phyloP scores from a whole-genome alignment of 2,888 invertebrate species.

The Erannis defoliaria region DNA sequence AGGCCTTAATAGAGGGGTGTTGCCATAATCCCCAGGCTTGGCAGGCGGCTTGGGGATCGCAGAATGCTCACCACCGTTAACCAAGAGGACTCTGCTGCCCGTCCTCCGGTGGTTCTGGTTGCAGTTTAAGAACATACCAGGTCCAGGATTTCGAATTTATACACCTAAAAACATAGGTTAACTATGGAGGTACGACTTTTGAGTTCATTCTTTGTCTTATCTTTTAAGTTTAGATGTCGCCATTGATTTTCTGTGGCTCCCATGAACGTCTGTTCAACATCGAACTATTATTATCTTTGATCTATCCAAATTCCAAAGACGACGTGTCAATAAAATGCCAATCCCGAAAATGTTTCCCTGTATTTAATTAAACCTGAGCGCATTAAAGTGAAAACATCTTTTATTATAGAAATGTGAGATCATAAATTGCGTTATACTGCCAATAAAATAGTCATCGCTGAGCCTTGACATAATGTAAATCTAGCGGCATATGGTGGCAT shows the following conservation, averaged over 20 bases:
- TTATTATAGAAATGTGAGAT: slow-evolving; percentile 26
- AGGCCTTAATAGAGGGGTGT: too few relatives aligned
- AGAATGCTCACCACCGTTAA: too few relatives aligned
- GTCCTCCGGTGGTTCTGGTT: too few relatives aligned
- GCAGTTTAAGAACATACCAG: too few relatives aligned
- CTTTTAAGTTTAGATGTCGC: too few relatives aligned
- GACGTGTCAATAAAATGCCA: slow-evolving; percentile 11
- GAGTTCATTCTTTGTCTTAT: too few relatives aligned
- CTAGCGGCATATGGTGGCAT: slow-evolving; percentile 20
- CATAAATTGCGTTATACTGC: slow-evolving; percentile 27
- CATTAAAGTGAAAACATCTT: slow-evolving; percentile 21
- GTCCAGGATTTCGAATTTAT: too few relatives aligned
- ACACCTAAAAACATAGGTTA: too few relatives aligned
- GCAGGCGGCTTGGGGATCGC: too few relatives aligned
- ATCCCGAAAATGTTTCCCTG: slow-evolving; percentile 13
- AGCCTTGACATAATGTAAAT: slow-evolving; percentile 16
- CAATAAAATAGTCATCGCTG: slow-evolving; percentile 23
- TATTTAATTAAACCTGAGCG: slow-evolving; percentile 15
- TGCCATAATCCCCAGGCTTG: too few relatives aligned
- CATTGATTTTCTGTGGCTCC: background rate
- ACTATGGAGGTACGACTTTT: too few relatives aligned
- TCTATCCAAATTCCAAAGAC: slow-evolving; percentile 5
- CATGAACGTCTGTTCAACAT: background rate
- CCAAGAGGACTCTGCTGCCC: too few relatives aligned
- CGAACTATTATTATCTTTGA: background rate